Base-by-base conservation (phyloP, 2,113 vertebrate genomes). In the Archocentrus centrarchus region DNA sequence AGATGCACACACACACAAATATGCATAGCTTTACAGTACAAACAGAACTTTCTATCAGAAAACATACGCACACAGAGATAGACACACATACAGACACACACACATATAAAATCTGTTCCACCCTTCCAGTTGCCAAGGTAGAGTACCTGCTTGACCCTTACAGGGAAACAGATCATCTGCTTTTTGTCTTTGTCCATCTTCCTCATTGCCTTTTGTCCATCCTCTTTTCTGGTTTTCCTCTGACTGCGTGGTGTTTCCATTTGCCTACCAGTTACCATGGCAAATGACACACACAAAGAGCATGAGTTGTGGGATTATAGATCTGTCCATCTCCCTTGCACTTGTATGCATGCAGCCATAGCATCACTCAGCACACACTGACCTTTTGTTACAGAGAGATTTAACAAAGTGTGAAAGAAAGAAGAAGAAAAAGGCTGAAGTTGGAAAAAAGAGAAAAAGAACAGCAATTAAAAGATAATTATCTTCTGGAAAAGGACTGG, bases 391-490 rank as follows among this genome's bases (percentile, higher is more conserved):
- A 90, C 79, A 60, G 80, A 88, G 37, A 80, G 75, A 85, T 81
- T 92, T 86, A 88, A 86, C 84, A 89, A 79, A 85, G 83, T 86
- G 83, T 90, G 86, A 80, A 84, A 84, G 86, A 80, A 84, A 84
- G 59, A 87, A 86, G 79, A 79, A 75, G 63, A 68, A 75, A 84
- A 83, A 81, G 82, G 59, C 27, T 53, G 17, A 32, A 79, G 79
- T 77, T 83, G 73, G 57, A 60, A 84, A 82, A 70, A 88, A 66
- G 10, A 88, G 44, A 7, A 80, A 89, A 80, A 80, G 64, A 87
- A 73, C 80, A 75, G 89, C 91, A 92, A 94, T 94, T 94, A 93
- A 93, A 91, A 92, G 89, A 93, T 91, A 86, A 91, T 94, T 93
- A 90, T 93, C 89, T 59, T 6, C 53, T n/a, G 27, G 57, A 73